phyloP scores from a whole-genome alignment of 2,797 vertebrate genomes.

The Trachurus trachurus region DNA sequence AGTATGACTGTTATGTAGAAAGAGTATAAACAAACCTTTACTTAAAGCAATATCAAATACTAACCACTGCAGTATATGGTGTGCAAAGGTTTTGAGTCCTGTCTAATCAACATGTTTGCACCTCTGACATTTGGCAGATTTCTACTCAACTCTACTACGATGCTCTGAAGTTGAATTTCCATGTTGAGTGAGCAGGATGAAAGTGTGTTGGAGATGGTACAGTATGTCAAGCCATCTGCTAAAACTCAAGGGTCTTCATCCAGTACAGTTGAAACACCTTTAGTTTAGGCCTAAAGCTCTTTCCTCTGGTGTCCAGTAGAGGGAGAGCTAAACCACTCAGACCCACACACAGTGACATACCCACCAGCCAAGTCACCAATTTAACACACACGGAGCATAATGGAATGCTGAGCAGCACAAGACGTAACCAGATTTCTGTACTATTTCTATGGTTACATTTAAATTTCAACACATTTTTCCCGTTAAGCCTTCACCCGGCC shows the following conservation, averaged over 20 bases:
- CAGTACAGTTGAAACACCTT: constrained; percentile 31
- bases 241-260: constrained; percentile 55
- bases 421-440: constrained; percentile 77
- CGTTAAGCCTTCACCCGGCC: constrained; percentile 33
- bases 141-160: constrained; percentile 30
- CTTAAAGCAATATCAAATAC: constrained; percentile 25
- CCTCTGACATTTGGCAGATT: constrained; percentile 12
- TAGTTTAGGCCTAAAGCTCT: constrained; percentile 43
- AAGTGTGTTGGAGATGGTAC: constrained; percentile 41
- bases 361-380: constrained; percentile 72
- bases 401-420: constrained; percentile 84
- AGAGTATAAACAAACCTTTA: constrained; percentile 5
- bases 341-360: constrained; percentile 68
- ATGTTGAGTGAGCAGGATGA: constrained; percentile 45
- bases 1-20: not conserved
- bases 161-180: constrained; percentile 41
- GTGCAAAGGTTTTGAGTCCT: constrained; percentile 26
- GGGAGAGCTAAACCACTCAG: constrained; percentile 61
- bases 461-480: constrained; percentile 62
- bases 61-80: constrained; percentile 21
- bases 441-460: constrained; percentile 76
- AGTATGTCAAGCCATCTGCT: constrained; percentile 52
- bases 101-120: constrained; percentile 10
- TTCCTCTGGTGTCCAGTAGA: constrained; percentile 66
- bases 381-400: constrained; percentile 77